phyloP scores from a whole-genome alignment of 1,140 invertebrate species.

The Trichoplusia ni region DNA sequence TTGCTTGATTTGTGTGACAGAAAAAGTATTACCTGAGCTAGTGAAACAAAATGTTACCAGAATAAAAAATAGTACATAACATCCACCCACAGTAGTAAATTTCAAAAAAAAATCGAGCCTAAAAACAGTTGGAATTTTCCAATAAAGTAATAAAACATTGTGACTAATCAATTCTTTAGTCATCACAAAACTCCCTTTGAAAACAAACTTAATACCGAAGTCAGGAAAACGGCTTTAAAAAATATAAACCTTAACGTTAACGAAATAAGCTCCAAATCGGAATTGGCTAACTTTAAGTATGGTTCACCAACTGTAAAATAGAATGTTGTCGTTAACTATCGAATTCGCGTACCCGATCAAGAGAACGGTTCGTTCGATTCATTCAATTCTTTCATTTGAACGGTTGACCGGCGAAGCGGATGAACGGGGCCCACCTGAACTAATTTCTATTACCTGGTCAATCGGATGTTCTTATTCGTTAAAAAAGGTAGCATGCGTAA shows the following conservation, averaged over 20 bases:
- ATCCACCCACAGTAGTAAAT: slow-evolving; percentile 22
- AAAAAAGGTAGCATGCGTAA: slow-evolving; percentile 20
- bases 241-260: not conserved
- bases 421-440: slow-evolving; percentile 41
- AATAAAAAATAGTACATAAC: slow-evolving; percentile 14
- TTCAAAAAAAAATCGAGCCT: slow-evolving; percentile 12
- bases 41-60: not conserved
- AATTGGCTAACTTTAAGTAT: not conserved
- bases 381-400: slow-evolving; percentile 46
- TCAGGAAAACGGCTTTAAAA: not conserved
- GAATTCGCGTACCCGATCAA: slow-evolving; percentile 36
- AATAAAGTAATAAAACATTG: slow-evolving; percentile 45
- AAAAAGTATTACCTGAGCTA: too few species aligned
- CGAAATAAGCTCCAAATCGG: slow-evolving; percentile 24
- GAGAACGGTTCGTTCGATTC: slow-evolving; percentile 34
- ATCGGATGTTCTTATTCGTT: slow-evolving; percentile 23
- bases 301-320: slow-evolving; percentile 13
- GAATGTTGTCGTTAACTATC: slow-evolving; percentile 34
- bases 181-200: slow-evolving; percentile 45
- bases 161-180: slow-evolving; percentile 54
- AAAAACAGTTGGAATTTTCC: slow-evolving; percentile 33
- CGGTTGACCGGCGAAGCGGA: slow-evolving; percentile 43
- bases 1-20: too few species aligned
- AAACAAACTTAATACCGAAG: slow-evolving; percentile 13
- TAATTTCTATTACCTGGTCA: slow-evolving; percentile 38